Percentiles rank a stretch among this genome's conserved stretches.
These are phyloP conservation scores for Carposina sasakii DNA, from an alignment of 1,140 invertebrate species.

Conservation along the genomic window DNA sequence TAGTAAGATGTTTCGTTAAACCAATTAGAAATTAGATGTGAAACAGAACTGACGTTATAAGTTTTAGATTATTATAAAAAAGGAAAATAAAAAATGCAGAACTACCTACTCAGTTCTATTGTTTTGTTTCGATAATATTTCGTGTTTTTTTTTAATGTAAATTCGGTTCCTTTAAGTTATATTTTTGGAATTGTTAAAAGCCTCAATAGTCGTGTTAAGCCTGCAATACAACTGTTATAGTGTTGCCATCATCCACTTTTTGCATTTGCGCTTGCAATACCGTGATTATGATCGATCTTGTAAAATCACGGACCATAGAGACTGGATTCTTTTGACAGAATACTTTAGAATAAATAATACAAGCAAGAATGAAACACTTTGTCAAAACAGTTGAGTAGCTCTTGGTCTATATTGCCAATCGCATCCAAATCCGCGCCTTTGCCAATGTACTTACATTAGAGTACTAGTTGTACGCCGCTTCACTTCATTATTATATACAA, in stretches of 20 bases:
- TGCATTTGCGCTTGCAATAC: not conserved
- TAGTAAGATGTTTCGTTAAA: not conserved
- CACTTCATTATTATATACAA: conserved; percentile 63
- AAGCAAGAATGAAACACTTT: no score
- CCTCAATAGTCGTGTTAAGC: no score
- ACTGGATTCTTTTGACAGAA: no score
- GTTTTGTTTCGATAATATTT: not conserved
- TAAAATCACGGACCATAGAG: no score
- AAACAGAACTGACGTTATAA: not conserved
- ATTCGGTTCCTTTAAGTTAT: no score
- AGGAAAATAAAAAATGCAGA: not conserved
- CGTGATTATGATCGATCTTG: not conserved
- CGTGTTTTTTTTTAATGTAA: conserved; percentile 6
- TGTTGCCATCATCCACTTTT: not conserved
- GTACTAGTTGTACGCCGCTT: conserved; percentile 63
- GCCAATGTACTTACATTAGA: conserved; percentile 58
- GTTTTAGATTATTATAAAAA: not conserved
- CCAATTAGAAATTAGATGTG: not conserved
- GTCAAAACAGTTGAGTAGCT: no score
- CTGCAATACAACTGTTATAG: not conserved
- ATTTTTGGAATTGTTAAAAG: no score
- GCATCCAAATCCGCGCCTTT: conserved; percentile 47
- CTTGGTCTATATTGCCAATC: no score
- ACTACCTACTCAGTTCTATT: not conserved
- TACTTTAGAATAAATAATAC: no score